Percentiles rank a stretch among this genome's conserved stretches.
phyloP scores from a whole-genome alignment of 2,888 invertebrate species.

The Lycophotia porphyrea region DNA sequence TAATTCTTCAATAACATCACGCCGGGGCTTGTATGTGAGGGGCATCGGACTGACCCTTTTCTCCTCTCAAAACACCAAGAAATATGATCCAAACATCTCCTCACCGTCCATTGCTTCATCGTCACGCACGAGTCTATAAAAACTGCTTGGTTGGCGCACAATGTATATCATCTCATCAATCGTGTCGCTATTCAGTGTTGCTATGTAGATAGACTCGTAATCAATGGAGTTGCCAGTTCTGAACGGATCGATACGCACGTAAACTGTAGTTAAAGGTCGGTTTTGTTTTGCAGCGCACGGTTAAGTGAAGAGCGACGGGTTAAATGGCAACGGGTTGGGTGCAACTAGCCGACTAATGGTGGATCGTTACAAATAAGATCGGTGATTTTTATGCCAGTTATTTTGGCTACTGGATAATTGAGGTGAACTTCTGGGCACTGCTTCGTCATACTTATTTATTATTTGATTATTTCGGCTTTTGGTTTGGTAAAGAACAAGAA shows the following conservation, averaged over 20 bases:
- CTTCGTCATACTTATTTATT: conserved; percentile 22
- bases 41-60: conserved; percentile 72
- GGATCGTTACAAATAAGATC: conserved; percentile 40
- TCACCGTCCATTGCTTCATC: conserved; percentile 39
- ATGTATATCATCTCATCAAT: conserved; percentile 44
- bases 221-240: conserved; percentile 66
- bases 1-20: conserved; percentile 84
- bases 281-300: conserved; percentile 63
- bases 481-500: neutral
- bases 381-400: conserved; percentile 38
- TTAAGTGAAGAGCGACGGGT: conserved; percentile 61
- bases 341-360: conserved; percentile 57
- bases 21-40: conserved; percentile 76
- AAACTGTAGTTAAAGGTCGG: conserved; percentile 62
- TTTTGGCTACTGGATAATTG: conserved; percentile 24
- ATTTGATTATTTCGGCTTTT: neutral
- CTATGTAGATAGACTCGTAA: conserved; percentile 70
- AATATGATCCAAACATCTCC: conserved; percentile 22
- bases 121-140: conserved; percentile 27
- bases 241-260: conserved; percentile 77
- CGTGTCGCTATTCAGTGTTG: conserved; percentile 65
- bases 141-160: conserved; percentile 37
- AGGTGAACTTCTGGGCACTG: conserved; percentile 3
- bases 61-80: conserved; percentile 37
- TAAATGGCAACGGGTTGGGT: conserved; percentile 50